Conservation (phyloP, 2,888 invertebrate species). For the Molorchus minor region DNA sequence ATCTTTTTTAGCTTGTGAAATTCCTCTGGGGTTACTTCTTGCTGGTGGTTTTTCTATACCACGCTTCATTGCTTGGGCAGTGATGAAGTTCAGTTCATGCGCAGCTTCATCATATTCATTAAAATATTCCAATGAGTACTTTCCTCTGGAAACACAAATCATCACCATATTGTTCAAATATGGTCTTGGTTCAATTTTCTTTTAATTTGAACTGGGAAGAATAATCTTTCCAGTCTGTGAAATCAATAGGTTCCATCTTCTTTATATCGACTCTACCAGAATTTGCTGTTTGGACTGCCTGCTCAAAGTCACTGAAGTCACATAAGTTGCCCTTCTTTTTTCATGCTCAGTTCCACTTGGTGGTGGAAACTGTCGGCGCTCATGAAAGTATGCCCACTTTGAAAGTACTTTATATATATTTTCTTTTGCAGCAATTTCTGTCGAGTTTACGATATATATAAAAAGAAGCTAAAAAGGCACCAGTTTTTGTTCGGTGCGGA, state of each 20-base stretch:
- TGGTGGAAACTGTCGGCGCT: slow-evolving; percentile 31
- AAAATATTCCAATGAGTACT: background rate
- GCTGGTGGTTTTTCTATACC: background rate
- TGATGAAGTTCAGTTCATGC: background rate
- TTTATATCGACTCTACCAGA: slow-evolving; percentile 16
- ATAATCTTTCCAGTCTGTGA: background rate
- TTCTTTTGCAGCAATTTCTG: slow-evolving; percentile 11
- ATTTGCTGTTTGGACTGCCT: slow-evolving; percentile 20
- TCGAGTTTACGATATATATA: slow-evolving; percentile 28
- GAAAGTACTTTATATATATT: slow-evolving; percentile 30
- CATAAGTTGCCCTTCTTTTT: slow-evolving; percentile 15
- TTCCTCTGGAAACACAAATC: background rate
- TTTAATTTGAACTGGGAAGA: background rate
- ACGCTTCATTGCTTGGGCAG: background rate
- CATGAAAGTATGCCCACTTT: slow-evolving; percentile 33
- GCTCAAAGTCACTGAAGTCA: slow-evolving; percentile 28
- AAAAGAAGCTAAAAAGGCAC: slow-evolving; percentile 25
- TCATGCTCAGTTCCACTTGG: too few relatives aligned
- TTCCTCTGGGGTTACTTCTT: too few relatives aligned
- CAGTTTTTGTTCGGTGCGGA: slow-evolving; percentile 33
- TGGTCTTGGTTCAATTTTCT: background rate
- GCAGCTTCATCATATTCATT: background rate
- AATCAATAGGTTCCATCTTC: background rate
- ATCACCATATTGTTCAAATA: background rate
- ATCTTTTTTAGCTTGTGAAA: too few relatives aligned